phyloP scores from a whole-genome alignment of 2,797 vertebrate species.

The Epinephelus malabaricus region DNA sequence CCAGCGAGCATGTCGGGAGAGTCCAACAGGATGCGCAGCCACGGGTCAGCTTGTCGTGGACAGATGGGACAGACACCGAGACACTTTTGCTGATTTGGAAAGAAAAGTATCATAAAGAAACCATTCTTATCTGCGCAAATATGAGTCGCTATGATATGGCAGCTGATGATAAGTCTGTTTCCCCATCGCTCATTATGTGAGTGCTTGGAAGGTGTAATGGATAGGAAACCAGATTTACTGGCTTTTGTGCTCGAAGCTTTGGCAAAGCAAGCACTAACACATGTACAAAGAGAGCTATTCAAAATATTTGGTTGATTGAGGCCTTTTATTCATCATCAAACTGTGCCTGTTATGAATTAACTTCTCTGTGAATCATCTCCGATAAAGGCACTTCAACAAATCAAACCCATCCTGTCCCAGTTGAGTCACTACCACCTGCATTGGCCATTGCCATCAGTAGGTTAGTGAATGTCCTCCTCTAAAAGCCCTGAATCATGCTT shows the following conservation, averaged over 20 bases:
- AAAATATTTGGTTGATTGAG: constrained; percentile 28
- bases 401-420: constrained; percentile 13
- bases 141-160: constrained; percentile 10
- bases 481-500: constrained; percentile 36
- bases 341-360: constrained; percentile 43
- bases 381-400: constrained; percentile 36
- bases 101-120: not conserved
- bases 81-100: constrained; percentile 15
- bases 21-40: constrained; percentile 15
- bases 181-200: not conserved
- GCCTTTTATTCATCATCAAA: constrained; percentile 43
- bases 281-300: constrained; percentile 28
- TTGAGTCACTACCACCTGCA: constrained; percentile 54
- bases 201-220: constrained; percentile 33
- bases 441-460: not conserved
- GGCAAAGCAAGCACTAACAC: constrained; percentile 6
- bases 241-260: constrained; percentile 21
- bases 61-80: constrained; percentile 58
- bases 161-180: constrained; percentile 33
- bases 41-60: constrained; percentile 28
- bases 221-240: constrained; percentile 24
- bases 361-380: constrained; percentile 50
- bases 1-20: constrained; percentile 57
- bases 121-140: not conserved
- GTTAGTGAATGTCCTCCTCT: constrained; percentile 5